phyloP scores from a whole-genome alignment of 2,888 invertebrate species.

The Siphlonurus alternatus region DNA sequence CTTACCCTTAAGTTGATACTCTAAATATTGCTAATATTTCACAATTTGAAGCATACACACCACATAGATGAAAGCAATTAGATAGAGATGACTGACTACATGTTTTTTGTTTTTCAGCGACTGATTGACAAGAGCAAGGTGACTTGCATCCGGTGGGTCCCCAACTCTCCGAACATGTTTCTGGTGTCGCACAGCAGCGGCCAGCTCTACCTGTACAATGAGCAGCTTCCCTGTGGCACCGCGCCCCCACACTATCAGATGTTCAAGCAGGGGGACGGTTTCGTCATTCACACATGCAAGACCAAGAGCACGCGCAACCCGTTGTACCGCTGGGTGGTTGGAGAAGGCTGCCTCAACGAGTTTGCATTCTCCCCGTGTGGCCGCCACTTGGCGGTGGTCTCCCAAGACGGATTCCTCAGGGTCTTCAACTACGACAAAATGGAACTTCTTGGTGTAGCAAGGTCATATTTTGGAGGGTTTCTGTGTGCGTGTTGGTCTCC shows the following conservation, averaged over 20 bases:
- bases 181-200: slow-evolving; percentile 91
- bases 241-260: slow-evolving; percentile 87
- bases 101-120: too few relatives aligned
- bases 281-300: slow-evolving; percentile 87
- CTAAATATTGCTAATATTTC: too few relatives aligned
- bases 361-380: slow-evolving; percentile 94
- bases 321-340: slow-evolving; percentile 77
- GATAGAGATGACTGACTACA: too few relatives aligned
- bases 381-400: slow-evolving; percentile 80
- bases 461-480: slow-evolving; percentile 96
- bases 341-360: slow-evolving; percentile 82
- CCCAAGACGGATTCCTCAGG: slow-evolving; percentile 86
- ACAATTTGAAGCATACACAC: too few relatives aligned
- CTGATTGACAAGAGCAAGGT: slow-evolving; percentile 87
- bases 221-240: slow-evolving; percentile 79
- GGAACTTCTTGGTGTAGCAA: slow-evolving; percentile 84
- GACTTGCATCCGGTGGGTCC: slow-evolving; percentile 96
- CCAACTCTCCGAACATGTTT: slow-evolving; percentile 85
- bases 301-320: slow-evolving; percentile 94
- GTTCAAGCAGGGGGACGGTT: slow-evolving; percentile 88
- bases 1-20: too few relatives aligned
- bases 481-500: slow-evolving; percentile 97
- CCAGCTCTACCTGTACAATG: slow-evolving; percentile 94
- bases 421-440: slow-evolving; percentile 96
- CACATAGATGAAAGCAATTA: too few relatives aligned